A percentile compares a stretch with the other conserved stretches of the same genome.
Conservation (phyloP, 2,113 vertebrate species). For the Patagioenas fasciata region DNA sequence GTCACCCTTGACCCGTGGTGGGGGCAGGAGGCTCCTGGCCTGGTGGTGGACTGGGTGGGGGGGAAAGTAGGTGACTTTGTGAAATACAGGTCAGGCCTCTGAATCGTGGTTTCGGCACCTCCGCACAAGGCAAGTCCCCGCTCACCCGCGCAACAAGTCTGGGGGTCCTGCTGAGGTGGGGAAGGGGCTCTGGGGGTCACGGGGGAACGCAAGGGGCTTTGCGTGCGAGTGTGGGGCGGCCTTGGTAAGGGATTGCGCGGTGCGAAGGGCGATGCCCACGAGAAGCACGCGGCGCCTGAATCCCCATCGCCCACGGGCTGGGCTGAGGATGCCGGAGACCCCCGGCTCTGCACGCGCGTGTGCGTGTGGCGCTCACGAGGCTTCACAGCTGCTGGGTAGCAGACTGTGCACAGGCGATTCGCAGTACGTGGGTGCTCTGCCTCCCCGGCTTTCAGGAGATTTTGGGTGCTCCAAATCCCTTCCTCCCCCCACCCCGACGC, state of each 20-base stretch:
- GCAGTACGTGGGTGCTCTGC: neutral
- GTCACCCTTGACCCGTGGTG: neutral
- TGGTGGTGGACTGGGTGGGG: neutral
- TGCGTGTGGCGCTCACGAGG: neutral
- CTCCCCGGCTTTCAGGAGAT: neutral
- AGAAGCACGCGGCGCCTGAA: neutral
- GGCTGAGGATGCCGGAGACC: neutral
- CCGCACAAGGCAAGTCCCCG: neutral
- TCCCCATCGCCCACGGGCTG: neutral
- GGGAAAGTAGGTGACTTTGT: neutral
- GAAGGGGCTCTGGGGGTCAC: neutral
- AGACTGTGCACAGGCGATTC: neutral
- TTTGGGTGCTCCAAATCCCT: neutral
- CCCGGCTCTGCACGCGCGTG: neutral
- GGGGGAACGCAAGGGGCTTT: neutral
- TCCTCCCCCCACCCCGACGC: fast-evolving
- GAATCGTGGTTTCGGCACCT: fast-evolving
- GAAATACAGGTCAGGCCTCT: slow-evolving; percentile 10
- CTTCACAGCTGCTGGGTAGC: neutral
- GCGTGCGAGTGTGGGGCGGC: neutral
- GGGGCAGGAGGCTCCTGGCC: neutral
- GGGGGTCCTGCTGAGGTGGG: neutral
- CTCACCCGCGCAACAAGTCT: neutral
- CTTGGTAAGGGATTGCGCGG: slow-evolving; percentile 21
- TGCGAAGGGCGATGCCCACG: neutral